These are phyloP conservation scores for Nyleta sp. DNA, from an alignment of 2,888 invertebrate species.

Conservation along the genomic window DNA sequence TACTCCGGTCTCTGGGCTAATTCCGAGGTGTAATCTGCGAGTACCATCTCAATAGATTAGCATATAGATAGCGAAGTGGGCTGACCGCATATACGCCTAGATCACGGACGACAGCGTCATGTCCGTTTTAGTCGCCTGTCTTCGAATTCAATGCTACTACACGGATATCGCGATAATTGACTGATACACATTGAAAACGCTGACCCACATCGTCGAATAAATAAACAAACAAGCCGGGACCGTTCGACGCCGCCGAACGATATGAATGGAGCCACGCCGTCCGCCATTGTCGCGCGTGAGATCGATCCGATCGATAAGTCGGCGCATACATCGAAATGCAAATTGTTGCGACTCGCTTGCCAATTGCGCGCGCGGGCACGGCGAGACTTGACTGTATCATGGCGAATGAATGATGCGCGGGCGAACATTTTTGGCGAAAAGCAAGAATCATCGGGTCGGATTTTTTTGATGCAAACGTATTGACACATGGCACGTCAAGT, in stretches of 20 bases:
- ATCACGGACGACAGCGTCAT: slow-evolving; percentile 73
- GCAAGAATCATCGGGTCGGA: slow-evolving; percentile 38
- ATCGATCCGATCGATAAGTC: slow-evolving; percentile 28
- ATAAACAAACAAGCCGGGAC: slow-evolving; percentile 20
- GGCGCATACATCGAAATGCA: slow-evolving; percentile 20
- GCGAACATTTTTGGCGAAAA: slow-evolving; percentile 36
- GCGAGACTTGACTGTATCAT: no score
- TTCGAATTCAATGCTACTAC: slow-evolving; percentile 64
- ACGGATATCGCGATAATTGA: slow-evolving; percentile 59
- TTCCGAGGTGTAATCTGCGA: slow-evolving; percentile 82
- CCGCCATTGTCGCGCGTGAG: slow-evolving; percentile 24
- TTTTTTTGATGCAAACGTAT: slow-evolving; percentile 45
- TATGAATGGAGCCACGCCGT: slow-evolving; percentile 12
- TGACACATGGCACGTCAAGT: slow-evolving; percentile 63
- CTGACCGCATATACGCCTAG: slow-evolving; percentile 77
- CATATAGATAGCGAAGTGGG: slow-evolving; percentile 81
- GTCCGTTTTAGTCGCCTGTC: slow-evolving; percentile 75
- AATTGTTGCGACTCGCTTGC: slow-evolving; percentile 35
- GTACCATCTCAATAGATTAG: slow-evolving; percentile 82
- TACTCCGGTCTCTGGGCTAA: slow-evolving; percentile 79
- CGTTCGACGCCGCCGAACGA: not conserved
- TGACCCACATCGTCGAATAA: slow-evolving; percentile 37
- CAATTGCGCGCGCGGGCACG: slow-evolving; percentile 10
- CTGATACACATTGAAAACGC: slow-evolving; percentile 50
- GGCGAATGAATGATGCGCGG: slow-evolving; percentile 35